phyloP scores from a whole-genome alignment of 2,113 vertebrate species.

The Phalacrocorax brasilianus region DNA sequence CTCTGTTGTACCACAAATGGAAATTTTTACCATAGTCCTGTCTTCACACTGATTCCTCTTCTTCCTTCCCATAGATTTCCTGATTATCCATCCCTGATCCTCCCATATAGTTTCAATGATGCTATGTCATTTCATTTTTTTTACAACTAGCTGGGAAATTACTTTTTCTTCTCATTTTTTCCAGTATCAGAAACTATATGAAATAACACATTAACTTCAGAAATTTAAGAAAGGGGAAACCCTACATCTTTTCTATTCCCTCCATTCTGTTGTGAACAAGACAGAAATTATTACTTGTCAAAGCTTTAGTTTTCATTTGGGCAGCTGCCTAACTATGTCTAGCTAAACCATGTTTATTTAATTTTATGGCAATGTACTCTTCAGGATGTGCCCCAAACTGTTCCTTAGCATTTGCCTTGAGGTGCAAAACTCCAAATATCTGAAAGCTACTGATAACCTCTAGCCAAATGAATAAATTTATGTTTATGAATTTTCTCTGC shows the following conservation, averaged over 20 bases:
- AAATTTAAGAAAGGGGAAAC: background rate
- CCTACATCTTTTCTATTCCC: background rate
- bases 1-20: fast-evolving
- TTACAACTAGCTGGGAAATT: background rate
- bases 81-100: background rate
- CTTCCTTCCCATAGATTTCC: background rate
- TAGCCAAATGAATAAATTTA: background rate
- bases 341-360: background rate
- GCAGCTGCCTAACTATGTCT: background rate
- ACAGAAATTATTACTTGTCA: background rate
- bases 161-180: background rate
- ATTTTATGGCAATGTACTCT: background rate
- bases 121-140: background rate
- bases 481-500: constrained; percentile 18
- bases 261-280: background rate
- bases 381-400: background rate
- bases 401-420: constrained; percentile 14
- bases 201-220: background rate
- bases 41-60: background rate
- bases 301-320: background rate
- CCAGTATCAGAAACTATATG: background rate
- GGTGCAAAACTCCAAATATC: constrained; percentile 25
- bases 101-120: background rate
- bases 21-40: background rate
- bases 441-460: constrained; percentile 45